Percentiles rank a stretch among this genome's conserved stretches.
phyloP scores from a whole-genome alignment of 2,113 vertebrate genomes.

The Gnathonemus longibarbis region DNA sequence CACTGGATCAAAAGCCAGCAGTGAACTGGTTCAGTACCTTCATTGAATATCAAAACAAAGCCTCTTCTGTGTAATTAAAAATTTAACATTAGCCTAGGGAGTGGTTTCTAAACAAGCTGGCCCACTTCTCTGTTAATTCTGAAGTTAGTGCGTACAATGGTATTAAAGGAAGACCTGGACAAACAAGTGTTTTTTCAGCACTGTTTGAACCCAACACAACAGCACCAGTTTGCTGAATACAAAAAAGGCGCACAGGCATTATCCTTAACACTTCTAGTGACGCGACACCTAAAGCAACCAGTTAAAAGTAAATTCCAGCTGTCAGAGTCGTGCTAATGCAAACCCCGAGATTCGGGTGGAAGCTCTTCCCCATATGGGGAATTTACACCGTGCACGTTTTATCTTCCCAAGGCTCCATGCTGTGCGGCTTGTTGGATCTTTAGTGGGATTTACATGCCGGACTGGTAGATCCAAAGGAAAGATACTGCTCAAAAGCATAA shows the following conservation, averaged over 20 bases:
- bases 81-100: background rate
- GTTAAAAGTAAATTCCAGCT: conserved; percentile 23
- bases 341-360: background rate
- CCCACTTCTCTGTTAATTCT: background rate
- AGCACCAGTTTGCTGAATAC: background rate
- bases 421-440: conserved; percentile 10
- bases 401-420: conserved; percentile 2
- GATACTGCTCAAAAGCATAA: background rate
- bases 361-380: conserved; percentile 24
- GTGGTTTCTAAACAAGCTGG: conserved; percentile 15
- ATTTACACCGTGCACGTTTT: conserved; percentile 13
- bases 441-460: background rate
- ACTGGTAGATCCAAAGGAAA: background rate
- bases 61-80: conserved; percentile 12
- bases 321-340: background rate
- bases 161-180: conserved; percentile 7
- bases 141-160: conserved; percentile 3
- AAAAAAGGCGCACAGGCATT: background rate
- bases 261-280: background rate
- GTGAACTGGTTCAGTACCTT: conserved; percentile 10
- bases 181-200: background rate
- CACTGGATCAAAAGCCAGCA: background rate
- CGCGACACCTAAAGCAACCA: background rate
- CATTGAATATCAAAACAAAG: conserved; percentile 8
- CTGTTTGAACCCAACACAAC: background rate